These are phyloP conservation scores for Sylvilagus bachmani DNA, from an alignment of 2,113 vertebrate genomes.

Conservation along the genomic window DNA sequence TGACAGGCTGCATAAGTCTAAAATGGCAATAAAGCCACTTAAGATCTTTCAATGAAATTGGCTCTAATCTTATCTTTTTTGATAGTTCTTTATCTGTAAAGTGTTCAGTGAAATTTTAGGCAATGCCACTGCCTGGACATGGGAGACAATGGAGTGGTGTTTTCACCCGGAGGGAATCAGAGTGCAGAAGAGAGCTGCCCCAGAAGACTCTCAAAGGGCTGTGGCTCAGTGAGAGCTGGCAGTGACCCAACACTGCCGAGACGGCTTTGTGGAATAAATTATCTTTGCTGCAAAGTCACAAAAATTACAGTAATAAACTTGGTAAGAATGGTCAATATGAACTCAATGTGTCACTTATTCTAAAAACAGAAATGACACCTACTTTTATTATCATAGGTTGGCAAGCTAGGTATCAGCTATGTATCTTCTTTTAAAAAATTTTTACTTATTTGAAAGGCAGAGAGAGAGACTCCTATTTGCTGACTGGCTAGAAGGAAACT, in stretches of 20 bases:
- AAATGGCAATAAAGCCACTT: not conserved
- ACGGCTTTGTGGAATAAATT: not conserved
- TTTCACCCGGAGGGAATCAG: not conserved
- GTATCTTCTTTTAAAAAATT: no score
- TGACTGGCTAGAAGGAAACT: no score
- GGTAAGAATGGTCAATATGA: not conserved
- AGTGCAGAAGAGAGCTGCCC: not conserved
- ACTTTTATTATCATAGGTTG: not conserved
- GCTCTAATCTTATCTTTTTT: no score
- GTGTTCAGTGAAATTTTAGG: constrained; percentile 8
- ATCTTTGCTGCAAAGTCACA: not conserved
- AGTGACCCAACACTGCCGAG: not conserved
- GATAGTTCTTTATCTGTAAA: not conserved
- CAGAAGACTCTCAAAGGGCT: not conserved
- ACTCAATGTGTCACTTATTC: not conserved
- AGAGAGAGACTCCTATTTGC: no score
- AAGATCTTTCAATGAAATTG: no score
- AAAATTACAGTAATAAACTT: not conserved
- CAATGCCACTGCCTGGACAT: not conserved
- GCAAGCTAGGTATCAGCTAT: not conserved
- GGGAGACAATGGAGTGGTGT: not conserved
- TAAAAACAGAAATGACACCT: not conserved
- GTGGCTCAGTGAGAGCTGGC: not conserved
- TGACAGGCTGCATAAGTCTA: not conserved
- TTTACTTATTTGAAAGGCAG: no score